These are phyloP conservation scores for Acrobasis consociella DNA, from an alignment of 2,888 invertebrate genomes.

Conservation along the genomic window DNA sequence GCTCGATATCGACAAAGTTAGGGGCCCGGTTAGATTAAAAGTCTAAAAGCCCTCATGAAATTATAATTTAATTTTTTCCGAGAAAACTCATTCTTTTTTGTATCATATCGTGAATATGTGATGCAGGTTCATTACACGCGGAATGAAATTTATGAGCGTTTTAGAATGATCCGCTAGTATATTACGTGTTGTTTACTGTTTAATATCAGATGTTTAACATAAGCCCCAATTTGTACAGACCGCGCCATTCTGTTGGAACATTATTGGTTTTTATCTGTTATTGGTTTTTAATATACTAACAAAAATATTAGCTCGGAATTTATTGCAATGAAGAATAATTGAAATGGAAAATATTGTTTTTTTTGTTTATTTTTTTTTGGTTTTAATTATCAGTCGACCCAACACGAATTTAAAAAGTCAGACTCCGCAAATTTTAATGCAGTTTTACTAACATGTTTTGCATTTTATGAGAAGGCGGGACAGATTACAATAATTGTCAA, in stretches of 20 bases:
- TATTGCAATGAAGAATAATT: constrained; percentile 14
- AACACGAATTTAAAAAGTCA: too few species aligned
- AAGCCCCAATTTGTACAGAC: neutral
- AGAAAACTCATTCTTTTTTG: constrained; percentile 47
- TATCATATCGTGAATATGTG: constrained; percentile 53
- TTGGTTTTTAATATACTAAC: constrained; percentile 7
- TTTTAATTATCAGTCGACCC: too few species aligned
- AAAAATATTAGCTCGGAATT: neutral
- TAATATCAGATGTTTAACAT: constrained; percentile 14
- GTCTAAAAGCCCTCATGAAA: constrained; percentile 71
- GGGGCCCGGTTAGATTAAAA: constrained; percentile 59
- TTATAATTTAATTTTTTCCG: constrained; percentile 75
- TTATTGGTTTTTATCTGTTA: neutral
- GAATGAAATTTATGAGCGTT: constrained; percentile 39
- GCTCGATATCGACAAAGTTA: constrained; percentile 53
- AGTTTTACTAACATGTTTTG: too few species aligned
- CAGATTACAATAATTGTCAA: too few species aligned
- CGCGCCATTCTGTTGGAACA: neutral
- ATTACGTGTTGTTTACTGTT: constrained; percentile 9
- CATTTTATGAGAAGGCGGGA: too few species aligned
- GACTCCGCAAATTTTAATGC: too few species aligned
- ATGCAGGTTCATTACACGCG: constrained; percentile 42
- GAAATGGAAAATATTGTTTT: neutral
- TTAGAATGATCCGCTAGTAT: constrained; percentile 12
- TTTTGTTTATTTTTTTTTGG: neutral